A percentile compares a stretch with the other conserved stretches of the same genome.
Evolutionary conservation across 2,113 vertebrate genomes (phyloP).

Genomic region (Corythornis vintsioides): DNA sequence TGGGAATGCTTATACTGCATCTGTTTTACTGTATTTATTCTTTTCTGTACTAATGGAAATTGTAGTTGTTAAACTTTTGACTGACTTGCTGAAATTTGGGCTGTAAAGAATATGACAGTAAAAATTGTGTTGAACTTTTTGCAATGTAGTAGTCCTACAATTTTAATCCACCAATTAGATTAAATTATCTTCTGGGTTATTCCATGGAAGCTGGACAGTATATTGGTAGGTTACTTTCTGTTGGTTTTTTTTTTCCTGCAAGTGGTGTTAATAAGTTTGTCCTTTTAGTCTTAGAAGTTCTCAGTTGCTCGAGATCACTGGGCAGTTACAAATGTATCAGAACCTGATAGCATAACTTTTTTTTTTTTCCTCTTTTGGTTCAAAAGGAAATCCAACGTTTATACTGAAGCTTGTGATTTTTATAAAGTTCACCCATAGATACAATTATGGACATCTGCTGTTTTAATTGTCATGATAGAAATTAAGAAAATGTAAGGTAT

Average conservation of each 20-base stretch:
- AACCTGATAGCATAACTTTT: background rate
- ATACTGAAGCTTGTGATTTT: background rate
- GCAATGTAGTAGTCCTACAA: background rate
- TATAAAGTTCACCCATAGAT: background rate
- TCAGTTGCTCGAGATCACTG: background rate
- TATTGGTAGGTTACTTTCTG: background rate
- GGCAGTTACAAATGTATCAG: background rate
- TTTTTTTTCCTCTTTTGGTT: background rate
- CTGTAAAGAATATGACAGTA: background rate
- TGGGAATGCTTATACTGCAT: background rate
- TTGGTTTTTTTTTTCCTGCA: background rate
- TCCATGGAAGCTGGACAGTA: background rate
- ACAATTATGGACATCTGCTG: background rate
- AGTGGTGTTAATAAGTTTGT: background rate
- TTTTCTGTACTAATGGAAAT: background rate
- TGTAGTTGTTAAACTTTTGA: background rate
- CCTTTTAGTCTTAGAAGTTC: background rate
- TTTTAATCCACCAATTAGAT: background rate
- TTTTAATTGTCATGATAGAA: background rate
- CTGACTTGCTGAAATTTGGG: background rate
- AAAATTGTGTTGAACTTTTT: background rate
- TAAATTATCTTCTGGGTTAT: background rate
- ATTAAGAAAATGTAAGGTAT: background rate
- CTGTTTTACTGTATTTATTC: background rate
- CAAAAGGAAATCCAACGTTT: background rate